A percentile compares a stretch with the other conserved stretches of the same genome.
These are phyloP conservation scores for Dysdera silvatica DNA, from an alignment of 1,140 invertebrate species.

Conservation along the genomic window DNA sequence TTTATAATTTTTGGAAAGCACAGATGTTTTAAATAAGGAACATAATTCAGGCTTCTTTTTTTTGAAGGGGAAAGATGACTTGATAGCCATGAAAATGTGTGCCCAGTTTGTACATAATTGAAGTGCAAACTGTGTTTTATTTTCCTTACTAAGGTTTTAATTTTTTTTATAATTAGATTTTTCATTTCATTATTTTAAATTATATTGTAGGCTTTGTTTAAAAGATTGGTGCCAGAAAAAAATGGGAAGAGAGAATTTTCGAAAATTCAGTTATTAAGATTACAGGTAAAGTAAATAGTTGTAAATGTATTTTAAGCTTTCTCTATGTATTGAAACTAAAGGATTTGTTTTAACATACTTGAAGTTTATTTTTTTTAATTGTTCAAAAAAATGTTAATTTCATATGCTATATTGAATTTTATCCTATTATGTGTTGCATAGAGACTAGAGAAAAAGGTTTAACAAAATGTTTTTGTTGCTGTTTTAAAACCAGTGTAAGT, in stretches of 20 bases:
- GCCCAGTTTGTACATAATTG: not conserved
- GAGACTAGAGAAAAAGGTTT: no score
- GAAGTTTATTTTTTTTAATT: no score
- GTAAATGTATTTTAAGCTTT: not conserved
- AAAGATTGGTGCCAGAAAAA: slow-evolving; percentile 71
- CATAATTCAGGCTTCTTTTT: no score
- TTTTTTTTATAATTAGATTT: not conserved
- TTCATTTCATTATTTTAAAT: not conserved
- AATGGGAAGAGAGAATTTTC: slow-evolving; percentile 72
- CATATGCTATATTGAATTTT: no score
- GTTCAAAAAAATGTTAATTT: no score
- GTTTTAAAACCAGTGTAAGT: no score
- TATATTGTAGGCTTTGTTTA: slow-evolving; percentile 55
- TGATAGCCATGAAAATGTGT: not conserved
- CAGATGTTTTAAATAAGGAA: no score
- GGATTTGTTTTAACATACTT: slow-evolving; percentile 35
- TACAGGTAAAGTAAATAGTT: slow-evolving; percentile 43
- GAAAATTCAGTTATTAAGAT: slow-evolving; percentile 63
- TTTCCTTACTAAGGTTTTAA: not conserved
- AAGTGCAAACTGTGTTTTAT: not conserved
- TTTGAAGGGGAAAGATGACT: no score
- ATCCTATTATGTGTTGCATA: no score
- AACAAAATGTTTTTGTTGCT: no score
- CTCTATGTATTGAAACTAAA: slow-evolving; percentile 20
- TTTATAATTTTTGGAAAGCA: no score